Conservation (phyloP, 2,113 vertebrate species). For the Cricetomys ansorgei region DNA sequence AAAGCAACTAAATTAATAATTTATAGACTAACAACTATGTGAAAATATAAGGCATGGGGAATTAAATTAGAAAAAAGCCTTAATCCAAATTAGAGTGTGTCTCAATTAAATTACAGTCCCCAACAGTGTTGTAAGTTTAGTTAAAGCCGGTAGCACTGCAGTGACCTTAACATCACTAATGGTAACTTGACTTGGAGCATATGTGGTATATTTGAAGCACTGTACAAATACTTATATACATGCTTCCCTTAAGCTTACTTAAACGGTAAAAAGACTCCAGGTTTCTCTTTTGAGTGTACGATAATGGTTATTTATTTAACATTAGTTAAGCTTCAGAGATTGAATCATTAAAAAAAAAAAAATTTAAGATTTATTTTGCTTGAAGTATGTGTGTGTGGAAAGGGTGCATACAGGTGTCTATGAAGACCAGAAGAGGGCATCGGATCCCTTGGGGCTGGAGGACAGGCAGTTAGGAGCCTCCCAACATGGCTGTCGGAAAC, state of each 20-base stretch:
- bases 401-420: not conserved
- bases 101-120: conserved; percentile 80
- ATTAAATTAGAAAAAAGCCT: conserved; percentile 74
- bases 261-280: conserved; percentile 4
- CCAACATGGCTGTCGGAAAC: not conserved
- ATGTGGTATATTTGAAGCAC: conserved; percentile 25
- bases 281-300: not conserved
- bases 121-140: conserved; percentile 60
- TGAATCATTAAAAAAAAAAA: not conserved
- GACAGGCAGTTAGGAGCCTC: not conserved
- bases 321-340: conserved; percentile 10
- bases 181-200: conserved; percentile 54
- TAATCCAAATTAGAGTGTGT: conserved; percentile 75
- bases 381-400: too few species aligned
- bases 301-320: conserved; percentile 36
- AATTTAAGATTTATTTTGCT: not conserved
- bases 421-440: not conserved
- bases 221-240: conserved; percentile 57
- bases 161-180: conserved; percentile 65
- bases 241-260: conserved; percentile 41
- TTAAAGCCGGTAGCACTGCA: conserved; percentile 65
- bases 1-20: conserved; percentile 81
- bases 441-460: too few species aligned
- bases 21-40: conserved; percentile 76
- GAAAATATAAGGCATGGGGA: conserved; percentile 78